Base-by-base conservation (phyloP, 2,797 vertebrate genomes). In the Phoxinus dragarum region DNA sequence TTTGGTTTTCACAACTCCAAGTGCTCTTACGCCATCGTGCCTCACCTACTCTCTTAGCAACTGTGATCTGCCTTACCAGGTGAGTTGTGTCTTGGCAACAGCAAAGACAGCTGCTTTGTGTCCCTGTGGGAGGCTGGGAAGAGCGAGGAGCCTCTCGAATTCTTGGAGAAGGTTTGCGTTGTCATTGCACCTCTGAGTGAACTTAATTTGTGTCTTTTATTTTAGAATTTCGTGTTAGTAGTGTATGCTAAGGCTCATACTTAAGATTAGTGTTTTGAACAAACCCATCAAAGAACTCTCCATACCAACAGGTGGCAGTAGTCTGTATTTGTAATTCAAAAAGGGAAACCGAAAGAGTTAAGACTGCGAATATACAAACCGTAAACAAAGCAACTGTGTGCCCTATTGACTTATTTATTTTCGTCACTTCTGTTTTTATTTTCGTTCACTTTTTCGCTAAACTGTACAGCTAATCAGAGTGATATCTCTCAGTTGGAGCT, bases 31-130 rank as follows among this genome's bases (percentile, higher is more conserved):
- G 2, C 40, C 23, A 71, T 34, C 81, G 54, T 86, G 78, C 68
- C 73, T 88, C 85, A 86, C 75, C 84, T 54, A 74, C 56, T 40
- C 40, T 73, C 79, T 44, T 44, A 69, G 88, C 87, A 88, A 86
- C 90, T 67, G 61, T 40, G 14, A 47, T 68, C 71, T 47, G 36
- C 80, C 87, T 64, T 38, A 19, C 69, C 84, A 77, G 68, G 61
- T 87, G 79, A 76, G 80, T 67, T 83, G 61, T 80, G 64, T 72
- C 36, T 73, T 79, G 59, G 61, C 52, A 88, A 27, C 27, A 44
- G 59, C 16, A 38, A 42, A 64, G 40, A 82, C 52, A 27, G 42
- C 71, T 78, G 42, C 40, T 42, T 77, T 82, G 47, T 86, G 54
- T 80, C 11, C 21, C 86, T 27, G 7, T 47, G 12, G 47, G 61